These are phyloP conservation scores for Notocelia uddmanniana DNA, from an alignment of 2,888 invertebrate genomes.

Conservation along the genomic window DNA sequence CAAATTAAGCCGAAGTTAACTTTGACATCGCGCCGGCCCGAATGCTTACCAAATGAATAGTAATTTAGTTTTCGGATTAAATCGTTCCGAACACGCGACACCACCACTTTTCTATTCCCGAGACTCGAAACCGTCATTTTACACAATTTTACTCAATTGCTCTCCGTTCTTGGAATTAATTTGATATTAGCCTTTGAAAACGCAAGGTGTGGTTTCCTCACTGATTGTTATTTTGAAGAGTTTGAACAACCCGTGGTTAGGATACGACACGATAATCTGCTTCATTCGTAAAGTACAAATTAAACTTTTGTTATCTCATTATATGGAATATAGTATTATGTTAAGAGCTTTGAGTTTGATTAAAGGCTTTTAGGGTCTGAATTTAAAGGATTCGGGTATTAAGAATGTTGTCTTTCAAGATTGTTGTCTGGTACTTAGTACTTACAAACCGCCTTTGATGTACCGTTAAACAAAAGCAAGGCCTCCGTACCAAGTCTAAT, in stretches of 20 bases:
- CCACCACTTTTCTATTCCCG: constrained; percentile 84
- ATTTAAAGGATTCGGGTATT: neutral
- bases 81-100: constrained; percentile 85
- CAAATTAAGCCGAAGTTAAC: constrained; percentile 72
- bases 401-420: constrained; percentile 17
- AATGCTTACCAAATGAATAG: constrained; percentile 84
- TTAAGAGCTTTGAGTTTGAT: constrained; percentile 31
- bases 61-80: constrained; percentile 84
- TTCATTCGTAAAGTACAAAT: constrained; percentile 53
- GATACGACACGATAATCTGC: constrained; percentile 73
- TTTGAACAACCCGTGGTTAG: constrained; percentile 79
- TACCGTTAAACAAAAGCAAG: neutral
- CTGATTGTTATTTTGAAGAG: constrained; percentile 80
- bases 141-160: constrained; percentile 85
- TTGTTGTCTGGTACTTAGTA: neutral
- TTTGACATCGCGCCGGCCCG: constrained; percentile 79
- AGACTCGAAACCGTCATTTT: constrained; percentile 83
- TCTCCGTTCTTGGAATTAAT: constrained; percentile 84
- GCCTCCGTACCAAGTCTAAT: neutral
- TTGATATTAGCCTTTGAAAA: constrained; percentile 85
- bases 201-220: constrained; percentile 83
- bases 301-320: constrained; percentile 44
- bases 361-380: constrained; percentile 25
- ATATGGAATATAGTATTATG: constrained; percentile 36
- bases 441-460: neutral